Conservation (phyloP, 2,113 vertebrate genomes). For the Budorcas taxicolor region DNA sequence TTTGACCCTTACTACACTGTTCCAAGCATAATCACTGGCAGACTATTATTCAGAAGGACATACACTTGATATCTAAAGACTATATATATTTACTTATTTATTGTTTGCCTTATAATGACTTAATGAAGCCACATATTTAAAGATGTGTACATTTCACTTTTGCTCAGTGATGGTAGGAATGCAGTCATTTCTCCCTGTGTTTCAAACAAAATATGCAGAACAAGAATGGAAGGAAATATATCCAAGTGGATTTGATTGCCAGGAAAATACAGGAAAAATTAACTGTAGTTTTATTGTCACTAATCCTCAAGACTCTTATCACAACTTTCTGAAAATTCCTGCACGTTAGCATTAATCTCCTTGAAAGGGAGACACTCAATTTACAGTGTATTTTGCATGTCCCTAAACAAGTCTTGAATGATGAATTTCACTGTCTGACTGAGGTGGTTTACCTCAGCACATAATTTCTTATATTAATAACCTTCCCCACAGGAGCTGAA, state of each 20-base stretch:
- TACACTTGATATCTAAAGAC: not conserved
- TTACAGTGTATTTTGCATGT: constrained; percentile 62
- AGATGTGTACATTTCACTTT: not conserved
- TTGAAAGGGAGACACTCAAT: constrained; percentile 47
- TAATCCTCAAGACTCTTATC: not conserved
- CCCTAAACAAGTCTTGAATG: constrained; percentile 66
- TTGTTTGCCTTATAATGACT: not conserved
- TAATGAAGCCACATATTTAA: constrained; percentile 11
- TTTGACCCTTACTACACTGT: not conserved
- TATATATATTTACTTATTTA: not conserved
- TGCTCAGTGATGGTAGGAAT: not conserved
- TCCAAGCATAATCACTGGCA: not conserved
- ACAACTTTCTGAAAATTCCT: constrained; percentile 53
- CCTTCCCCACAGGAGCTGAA: constrained; percentile 63
- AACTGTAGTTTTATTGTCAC: not conserved
- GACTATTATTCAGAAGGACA: not conserved
- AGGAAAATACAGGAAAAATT: constrained; percentile 6
- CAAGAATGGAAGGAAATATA: not conserved
- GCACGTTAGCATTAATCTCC: constrained; percentile 33
- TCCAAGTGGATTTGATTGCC: not conserved
- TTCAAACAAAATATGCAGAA: not conserved
- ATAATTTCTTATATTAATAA: constrained; percentile 78
- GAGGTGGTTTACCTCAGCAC: constrained; percentile 75
- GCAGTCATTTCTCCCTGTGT: not conserved
- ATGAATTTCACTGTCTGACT: constrained; percentile 75